These are phyloP conservation scores for Coregonus sp. DNA, from an alignment of 2,797 vertebrate genomes.

Conservation along the genomic window DNA sequence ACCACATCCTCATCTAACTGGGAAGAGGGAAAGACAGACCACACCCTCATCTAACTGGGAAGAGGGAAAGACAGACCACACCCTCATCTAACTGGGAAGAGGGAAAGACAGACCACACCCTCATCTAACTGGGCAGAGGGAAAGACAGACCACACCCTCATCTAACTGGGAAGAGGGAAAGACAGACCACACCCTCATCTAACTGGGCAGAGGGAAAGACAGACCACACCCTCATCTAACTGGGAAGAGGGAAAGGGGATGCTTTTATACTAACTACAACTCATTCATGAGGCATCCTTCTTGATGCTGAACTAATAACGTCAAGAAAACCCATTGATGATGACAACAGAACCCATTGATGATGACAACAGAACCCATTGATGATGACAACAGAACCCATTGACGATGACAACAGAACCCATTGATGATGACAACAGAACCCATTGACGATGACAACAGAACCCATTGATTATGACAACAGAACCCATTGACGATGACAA, in stretches of 20 bases:
- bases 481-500: slow-evolving; percentile 39
- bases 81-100: no score
- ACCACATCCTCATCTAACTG: slow-evolving; percentile 42
- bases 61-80: no score
- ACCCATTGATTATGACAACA: slow-evolving; percentile 50
- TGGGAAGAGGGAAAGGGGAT: no score
- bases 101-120: no score
- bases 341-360: slow-evolving; percentile 43
- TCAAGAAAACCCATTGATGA: slow-evolving; percentile 31
- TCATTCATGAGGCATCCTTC: slow-evolving; percentile 27
- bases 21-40: slow-evolving; percentile 23
- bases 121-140: no score
- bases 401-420: not conserved
- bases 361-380: slow-evolving; percentile 7
- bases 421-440: slow-evolving; percentile 36
- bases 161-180: no score
- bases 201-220: no score
- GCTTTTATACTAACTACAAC: no score
- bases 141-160: no score
- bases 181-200: no score
- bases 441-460: slow-evolving; percentile 40
- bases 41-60: not conserved
- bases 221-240: no score
- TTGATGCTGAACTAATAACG: slow-evolving; percentile 24
- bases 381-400: no score